phyloP scores from a whole-genome alignment of 2,113 vertebrate species.

The Kryptolebias marmoratus region DNA sequence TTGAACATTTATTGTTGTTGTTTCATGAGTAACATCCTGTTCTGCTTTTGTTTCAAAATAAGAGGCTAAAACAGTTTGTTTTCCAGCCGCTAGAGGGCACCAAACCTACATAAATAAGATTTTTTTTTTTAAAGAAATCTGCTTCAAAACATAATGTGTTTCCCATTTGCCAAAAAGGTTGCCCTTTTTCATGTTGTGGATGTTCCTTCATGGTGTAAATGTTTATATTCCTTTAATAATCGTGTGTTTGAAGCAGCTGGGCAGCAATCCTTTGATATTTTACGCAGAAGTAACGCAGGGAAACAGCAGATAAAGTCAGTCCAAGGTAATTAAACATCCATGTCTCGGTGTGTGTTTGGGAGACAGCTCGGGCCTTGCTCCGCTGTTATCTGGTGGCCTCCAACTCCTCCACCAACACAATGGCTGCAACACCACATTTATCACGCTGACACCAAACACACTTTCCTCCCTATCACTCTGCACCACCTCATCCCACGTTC shows the following conservation, averaged over 20 bases:
- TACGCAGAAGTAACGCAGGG: constrained; percentile 37
- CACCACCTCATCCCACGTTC: constrained; percentile 32
- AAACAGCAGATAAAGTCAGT: constrained; percentile 45
- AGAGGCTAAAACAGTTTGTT: background rate
- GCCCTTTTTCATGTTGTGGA: no score
- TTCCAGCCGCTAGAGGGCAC: constrained; percentile 53
- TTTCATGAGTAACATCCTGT: no score
- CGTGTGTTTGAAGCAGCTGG: constrained; percentile 11
- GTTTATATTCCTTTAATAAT: background rate
- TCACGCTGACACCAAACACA: constrained; percentile 67
- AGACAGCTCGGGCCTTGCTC: constrained; percentile 61
- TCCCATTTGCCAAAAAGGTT: no score
- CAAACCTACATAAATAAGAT: constrained; percentile 15
- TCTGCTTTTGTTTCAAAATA: no score
- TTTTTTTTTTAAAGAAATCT: background rate
- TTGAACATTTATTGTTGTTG: no score
- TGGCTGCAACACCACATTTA: constrained; percentile 72
- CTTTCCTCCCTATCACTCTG: constrained; percentile 21
- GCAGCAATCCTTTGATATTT: background rate
- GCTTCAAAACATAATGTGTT: no score
- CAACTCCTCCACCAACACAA: constrained; percentile 62
- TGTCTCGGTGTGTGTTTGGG: constrained; percentile 24
- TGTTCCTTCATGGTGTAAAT: background rate
- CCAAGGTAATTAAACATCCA: constrained; percentile 39
- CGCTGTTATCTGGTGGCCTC: constrained; percentile 72